Evolutionary conservation across 2,113 vertebrate species (phyloP), one percentile per base, ranked within the genome.

Genomic region (Malurus cyaneus): DNA sequence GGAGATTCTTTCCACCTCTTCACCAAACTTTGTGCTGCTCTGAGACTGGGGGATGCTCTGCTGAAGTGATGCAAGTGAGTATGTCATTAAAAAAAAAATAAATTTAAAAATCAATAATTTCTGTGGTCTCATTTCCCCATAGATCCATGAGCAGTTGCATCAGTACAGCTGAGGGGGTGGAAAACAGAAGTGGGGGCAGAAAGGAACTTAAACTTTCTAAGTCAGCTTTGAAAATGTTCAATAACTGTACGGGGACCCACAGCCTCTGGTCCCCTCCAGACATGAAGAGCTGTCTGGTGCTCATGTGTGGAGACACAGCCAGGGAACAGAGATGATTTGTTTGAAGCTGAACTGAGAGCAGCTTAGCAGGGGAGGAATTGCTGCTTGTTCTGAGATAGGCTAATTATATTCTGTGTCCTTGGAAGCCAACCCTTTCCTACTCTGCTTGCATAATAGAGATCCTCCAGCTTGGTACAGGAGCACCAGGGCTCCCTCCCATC

Each of bases 81-180:
- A 17, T 20, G 29, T 61, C 70, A 66, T 86, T 8, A 80, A 78
- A 64, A 31, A 39, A 39, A 76, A 57, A 31, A 44, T 71, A 56
- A 61, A 12, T 25, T 23, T 23, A 8, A 14, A 56, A 84, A 76
- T 36, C 10, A 25, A 80, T 73, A 1, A 25, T 86, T 93, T 84
- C 64, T 47, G 69, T 94, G 77, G 67, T 90, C 96, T 92, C 64
- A 83, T 95, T 94, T 96, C 86, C 96, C 88, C 86, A 86, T 94
- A 94, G 94, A 94, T 88, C 94, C 91, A 86, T 86, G 88, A 78
- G 83, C 86, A 78, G 42, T 94, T 96, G 88, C 92, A 96, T 95
- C 92, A 95, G 86, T 83, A 49, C 67, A 47, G 86, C 91, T 93
- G 95, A 96, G 95, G 95, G 94, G 92, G 92, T 92, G 95, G 92